A percentile compares a stretch with the other conserved stretches of the same genome.
phyloP scores from a whole-genome alignment of 1,140 invertebrate genomes.

The Macrosteles quadrilineatus region DNA sequence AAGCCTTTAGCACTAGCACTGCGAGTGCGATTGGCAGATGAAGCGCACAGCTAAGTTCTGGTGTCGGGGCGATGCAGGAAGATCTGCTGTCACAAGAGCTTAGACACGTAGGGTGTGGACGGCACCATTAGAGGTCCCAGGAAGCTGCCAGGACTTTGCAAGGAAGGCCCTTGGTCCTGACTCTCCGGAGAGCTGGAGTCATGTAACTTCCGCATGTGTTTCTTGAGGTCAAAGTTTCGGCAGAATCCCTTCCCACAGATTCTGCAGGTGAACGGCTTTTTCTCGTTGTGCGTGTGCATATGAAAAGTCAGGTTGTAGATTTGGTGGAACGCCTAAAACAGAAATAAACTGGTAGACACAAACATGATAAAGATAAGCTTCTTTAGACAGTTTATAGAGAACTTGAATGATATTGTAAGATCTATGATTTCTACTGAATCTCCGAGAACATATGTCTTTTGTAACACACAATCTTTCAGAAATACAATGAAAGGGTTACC shows the following conservation, averaged over 20 bases:
- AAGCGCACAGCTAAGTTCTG: background rate
- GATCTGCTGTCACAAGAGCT: conserved; percentile 39
- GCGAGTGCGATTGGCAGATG: too few species aligned
- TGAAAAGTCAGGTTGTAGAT: conserved; percentile 99
- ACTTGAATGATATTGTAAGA: too few species aligned
- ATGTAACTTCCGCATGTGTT: conserved; percentile 95
- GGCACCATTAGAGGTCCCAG: conserved; percentile 30
- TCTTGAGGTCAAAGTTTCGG: conserved; percentile 98
- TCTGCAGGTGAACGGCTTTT: conserved; percentile 93
- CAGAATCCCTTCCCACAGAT: conserved; percentile 98
- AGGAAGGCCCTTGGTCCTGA: background rate
- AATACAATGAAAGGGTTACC: too few species aligned
- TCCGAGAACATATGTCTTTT: too few species aligned
- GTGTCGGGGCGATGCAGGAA: background rate
- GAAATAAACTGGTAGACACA: too few species aligned
- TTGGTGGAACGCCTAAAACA: conserved; percentile 85
- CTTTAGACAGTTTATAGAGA: too few species aligned
- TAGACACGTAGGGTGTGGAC: conserved; percentile 40
- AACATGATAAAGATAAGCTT: too few species aligned
- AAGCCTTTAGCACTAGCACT: too few species aligned
- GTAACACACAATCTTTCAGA: too few species aligned
- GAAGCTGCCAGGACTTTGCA: background rate
- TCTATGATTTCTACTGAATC: too few species aligned
- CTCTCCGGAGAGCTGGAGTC: conserved; percentile 45
- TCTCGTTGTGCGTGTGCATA: conserved; percentile 98